phyloP scores from a whole-genome alignment of 2,113 vertebrate species.

The Pontoporia blainvillei region DNA sequence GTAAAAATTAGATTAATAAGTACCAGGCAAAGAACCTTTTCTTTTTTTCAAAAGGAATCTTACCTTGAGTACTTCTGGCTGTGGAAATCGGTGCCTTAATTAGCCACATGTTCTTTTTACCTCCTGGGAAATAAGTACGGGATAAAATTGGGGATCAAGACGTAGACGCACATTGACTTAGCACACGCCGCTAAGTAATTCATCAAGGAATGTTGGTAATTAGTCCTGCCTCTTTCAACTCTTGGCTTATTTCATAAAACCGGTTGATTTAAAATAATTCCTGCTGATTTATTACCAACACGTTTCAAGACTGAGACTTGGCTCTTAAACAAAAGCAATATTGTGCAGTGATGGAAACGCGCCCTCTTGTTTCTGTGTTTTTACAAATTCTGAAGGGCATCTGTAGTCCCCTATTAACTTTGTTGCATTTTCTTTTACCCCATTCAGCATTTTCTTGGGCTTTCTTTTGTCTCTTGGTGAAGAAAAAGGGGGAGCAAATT shows the following conservation, averaged over 20 bases:
- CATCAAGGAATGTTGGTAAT: conserved; percentile 94
- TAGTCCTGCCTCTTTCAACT: conserved; percentile 92
- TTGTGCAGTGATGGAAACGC: conserved; percentile 71
- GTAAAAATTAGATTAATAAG: conserved; percentile 90
- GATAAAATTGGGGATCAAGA: conserved; percentile 92
- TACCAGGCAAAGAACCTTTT: conserved; percentile 89
- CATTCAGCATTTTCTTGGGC: conserved; percentile 60
- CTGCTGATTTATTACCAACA: conserved; percentile 89
- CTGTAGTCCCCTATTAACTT: conserved; percentile 42
- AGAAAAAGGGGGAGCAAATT: conserved; percentile 48
- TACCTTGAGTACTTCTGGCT: conserved; percentile 90
- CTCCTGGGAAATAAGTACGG: conserved; percentile 92
- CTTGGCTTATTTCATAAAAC: conserved; percentile 87
- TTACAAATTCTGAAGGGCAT: conserved; percentile 54
- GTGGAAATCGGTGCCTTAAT: conserved; percentile 88
- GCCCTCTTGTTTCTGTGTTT: conserved; percentile 62
- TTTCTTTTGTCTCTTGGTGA: conserved; percentile 62
- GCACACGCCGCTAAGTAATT: conserved; percentile 94
- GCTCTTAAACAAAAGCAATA: conserved; percentile 80
- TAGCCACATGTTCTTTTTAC: conserved; percentile 90
- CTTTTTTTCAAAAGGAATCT: conserved; percentile 80
- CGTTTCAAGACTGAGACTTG: conserved; percentile 82
- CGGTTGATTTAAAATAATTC: conserved; percentile 89
- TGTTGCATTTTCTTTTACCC: conserved; percentile 69
- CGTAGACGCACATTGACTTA: conserved; percentile 88